phyloP scores from a whole-genome alignment of 1,140 invertebrate genomes.

The Pollicipes pollicipes region DNA sequence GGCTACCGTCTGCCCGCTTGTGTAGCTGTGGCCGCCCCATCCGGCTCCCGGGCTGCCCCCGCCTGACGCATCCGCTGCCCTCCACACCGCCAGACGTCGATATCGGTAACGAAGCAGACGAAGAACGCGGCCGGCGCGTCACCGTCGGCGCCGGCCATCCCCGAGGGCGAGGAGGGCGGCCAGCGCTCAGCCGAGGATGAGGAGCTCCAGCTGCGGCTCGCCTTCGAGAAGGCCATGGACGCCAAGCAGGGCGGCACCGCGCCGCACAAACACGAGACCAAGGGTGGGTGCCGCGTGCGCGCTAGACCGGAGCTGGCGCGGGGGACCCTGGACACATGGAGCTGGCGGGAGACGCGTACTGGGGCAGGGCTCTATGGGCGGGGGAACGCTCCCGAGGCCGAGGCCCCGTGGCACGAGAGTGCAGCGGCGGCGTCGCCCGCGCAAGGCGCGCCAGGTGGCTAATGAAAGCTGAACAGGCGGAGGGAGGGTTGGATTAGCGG shows the following conservation, averaged over 20 bases:
- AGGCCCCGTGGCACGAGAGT: too few relatives aligned
- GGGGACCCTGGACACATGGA: too few relatives aligned
- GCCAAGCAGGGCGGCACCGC: slow-evolving; percentile 14
- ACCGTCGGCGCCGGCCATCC: slow-evolving; percentile 7
- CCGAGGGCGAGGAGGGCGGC: slow-evolving; percentile 15
- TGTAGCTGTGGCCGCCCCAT: too few relatives aligned
- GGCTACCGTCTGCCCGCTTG: too few relatives aligned
- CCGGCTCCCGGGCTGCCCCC: too few relatives aligned
- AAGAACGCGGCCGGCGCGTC: not conserved
- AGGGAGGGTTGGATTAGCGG: too few relatives aligned
- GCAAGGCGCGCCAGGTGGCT: too few relatives aligned
- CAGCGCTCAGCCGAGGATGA: slow-evolving; percentile 17
- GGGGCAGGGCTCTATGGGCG: too few relatives aligned
- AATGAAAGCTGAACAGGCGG: too few relatives aligned
- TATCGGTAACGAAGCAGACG: slow-evolving; percentile 6
- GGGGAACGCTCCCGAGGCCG: too few relatives aligned
- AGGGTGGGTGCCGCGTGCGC: slow-evolving; percentile 15
- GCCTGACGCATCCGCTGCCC: not conserved
- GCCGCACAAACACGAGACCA: not conserved
- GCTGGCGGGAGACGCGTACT: too few relatives aligned
- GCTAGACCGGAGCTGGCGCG: not conserved
- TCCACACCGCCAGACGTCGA: not conserved
- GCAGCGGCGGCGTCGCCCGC: too few relatives aligned
- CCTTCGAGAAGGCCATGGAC: slow-evolving; percentile 25
- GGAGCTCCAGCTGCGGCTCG: slow-evolving; percentile 22